Base-by-base conservation (phyloP, 2,797 vertebrate genomes). In the Sebastes goodei region DNA sequence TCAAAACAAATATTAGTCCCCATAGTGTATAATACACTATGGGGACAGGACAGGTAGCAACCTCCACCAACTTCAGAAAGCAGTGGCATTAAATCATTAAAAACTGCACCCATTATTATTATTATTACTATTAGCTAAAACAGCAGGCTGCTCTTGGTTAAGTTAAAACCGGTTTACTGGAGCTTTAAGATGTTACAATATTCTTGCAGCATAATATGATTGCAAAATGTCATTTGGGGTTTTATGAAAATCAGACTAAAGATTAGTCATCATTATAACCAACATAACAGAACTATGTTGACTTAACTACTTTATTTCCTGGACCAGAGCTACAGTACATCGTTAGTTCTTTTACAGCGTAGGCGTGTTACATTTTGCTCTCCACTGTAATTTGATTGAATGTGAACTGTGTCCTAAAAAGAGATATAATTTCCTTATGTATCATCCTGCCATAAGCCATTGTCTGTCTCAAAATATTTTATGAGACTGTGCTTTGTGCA, bases 391-490 rank as follows among this genome's bases (percentile, higher is more conserved):
- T 73, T n/a, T 57, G 6, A 61, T 65, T 71, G 38, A 76, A 73
- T 4, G 1, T 68, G 15, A 70, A 66, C 6, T 46, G 12, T 72
- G 20, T 42, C 33, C 32, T 65, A 27, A 73, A 62, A 74, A 80
- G 27, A 4, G 10, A 78, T 69, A 9, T 56, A 0, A 60, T 68
- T 57, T 20, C 79, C 52, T 80, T 61, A 56, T 86, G 61, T 55
- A 62, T 80, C 63, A 49, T 79, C 55, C 7, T 77, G 67, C 42
- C 10, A 64, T 76, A 59, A 76, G 61, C 61, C 23, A 20, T 62
- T 46, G 63, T 82, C 21, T 77, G 67, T 63, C 29, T 33, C 3
- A 25, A 80, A 68, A 59, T 23, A 69, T 70, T 65, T 42, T 12
- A 10, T 81, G 71, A 74, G 55, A 64, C 32, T n/a, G 11, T 60